Evolutionary conservation across 23 tunicate genomes (phyloP), one percentile per base, ranked within the genome.

Genomic region (Styela plicata): DNA sequence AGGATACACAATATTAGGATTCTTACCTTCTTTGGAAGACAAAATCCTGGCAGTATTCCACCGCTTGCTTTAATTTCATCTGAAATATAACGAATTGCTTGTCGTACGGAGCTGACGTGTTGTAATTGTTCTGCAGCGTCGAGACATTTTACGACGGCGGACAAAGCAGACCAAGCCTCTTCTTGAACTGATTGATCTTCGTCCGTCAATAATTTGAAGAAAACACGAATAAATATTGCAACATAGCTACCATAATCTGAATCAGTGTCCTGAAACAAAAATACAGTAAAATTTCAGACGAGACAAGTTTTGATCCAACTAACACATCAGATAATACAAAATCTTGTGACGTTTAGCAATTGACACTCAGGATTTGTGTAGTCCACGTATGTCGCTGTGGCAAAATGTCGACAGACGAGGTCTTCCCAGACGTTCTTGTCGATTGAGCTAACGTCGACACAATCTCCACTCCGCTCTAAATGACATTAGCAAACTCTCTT

Each of bases 21-120:
- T 21, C 16, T 33, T 27, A 76, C 81, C 81, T 86, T 89, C 31
- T 94, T 94, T 17, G 99, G 90, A 81, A 85, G 69, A 62, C 99
- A 86, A 74, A 94, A 94, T 33, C 99, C 99, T 2, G 99, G 99
- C 74, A 94, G 63, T 23, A 44, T 36, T 21, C 99, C 99, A 2
- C 85, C 88, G 53, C 68, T 61, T 21, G 73, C 53, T 1, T 79
- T 82, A 3, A 82, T 73, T 33, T 95, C 96, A 52, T 90, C 88
- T 52, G 73, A 69, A 24, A 86, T 74, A 25, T 64, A 84, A 2
- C 91, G 79, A 34, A 95, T 69, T 5, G 99, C 99, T 3, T 90
- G 87, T 53, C 96, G 98, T 37, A 93, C 85, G 5, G 98, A 93
- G 34, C 98, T 88, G 81, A 93, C 69, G 84, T 88, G 90, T 30